These are phyloP conservation scores for Saguinus midas DNA, from an alignment of 2,113 vertebrate species.

Conservation along the genomic window DNA sequence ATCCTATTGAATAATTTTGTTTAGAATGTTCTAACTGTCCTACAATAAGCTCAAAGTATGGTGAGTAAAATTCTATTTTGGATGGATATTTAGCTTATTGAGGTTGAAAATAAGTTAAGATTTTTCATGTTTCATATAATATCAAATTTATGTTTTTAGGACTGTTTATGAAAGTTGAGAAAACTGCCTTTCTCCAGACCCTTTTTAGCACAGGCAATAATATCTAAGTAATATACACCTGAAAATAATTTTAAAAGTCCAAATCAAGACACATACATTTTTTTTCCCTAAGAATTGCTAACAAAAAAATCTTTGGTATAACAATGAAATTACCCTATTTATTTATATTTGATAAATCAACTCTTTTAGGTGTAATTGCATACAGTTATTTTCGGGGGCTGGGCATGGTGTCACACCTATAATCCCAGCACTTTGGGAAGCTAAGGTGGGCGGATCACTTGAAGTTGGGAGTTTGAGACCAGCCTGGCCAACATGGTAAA, in stretches of 20 bases:
- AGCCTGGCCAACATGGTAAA: too few relatives aligned
- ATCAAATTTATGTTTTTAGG: background rate
- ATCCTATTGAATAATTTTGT: background rate
- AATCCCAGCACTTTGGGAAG: too few relatives aligned
- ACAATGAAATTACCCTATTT: slow-evolving; percentile 2
- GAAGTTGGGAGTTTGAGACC: too few relatives aligned
- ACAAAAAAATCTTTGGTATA: background rate
- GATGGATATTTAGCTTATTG: background rate
- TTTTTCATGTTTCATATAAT: background rate
- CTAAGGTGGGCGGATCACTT: too few relatives aligned
- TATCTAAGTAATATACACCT: background rate
- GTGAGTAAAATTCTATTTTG: background rate
- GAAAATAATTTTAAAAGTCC: slow-evolving; percentile 11
- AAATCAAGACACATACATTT: background rate
- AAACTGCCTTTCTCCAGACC: background rate
- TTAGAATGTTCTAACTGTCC: background rate
- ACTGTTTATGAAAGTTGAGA: background rate
- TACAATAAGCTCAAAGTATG: background rate
- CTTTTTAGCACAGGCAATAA: background rate
- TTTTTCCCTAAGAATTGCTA: background rate
- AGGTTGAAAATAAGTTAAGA: background rate
- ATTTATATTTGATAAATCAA: background rate
- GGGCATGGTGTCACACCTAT: too few relatives aligned
- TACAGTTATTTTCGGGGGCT: background rate
- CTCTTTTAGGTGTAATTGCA: background rate